Base-by-base conservation (phyloP, 2,797 vertebrate species). In the Natrix natrix region DNA sequence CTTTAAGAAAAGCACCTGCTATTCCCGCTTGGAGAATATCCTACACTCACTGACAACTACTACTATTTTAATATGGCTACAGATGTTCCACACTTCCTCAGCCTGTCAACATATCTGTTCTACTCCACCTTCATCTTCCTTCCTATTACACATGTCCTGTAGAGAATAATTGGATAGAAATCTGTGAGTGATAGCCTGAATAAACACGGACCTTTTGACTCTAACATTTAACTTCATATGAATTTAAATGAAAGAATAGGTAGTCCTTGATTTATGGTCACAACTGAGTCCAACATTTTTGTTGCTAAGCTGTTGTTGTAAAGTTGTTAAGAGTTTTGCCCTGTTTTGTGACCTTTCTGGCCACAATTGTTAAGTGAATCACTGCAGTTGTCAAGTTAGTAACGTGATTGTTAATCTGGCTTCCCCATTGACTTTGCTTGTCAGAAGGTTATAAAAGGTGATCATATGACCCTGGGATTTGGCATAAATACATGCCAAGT, bases 121-220 rank as follows among this genome's bases (percentile, higher is more conserved):
- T 61, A 63, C 93, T 89, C 90, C 93, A 66, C 93, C 93, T 93
- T 89, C 87, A 66, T 89, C 59, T 93, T 93, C 93, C 93, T 93
- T 93, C 93, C 93, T 93, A 86, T 93, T 89, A 93, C 93, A 93
- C 87, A 54, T 56, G 63, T 43, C 57, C 87, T 55, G 54, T 37
- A 5, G 93, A 66, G 87, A 91, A 93, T 91, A 89, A 89, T 86
- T 86, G 78, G 24, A 43, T 43, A 83, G 78, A 91, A 93, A 93
- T 91, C 61, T 93, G 63, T 89, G 69, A 16, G 59, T 57, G 87
- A 52, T 61, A 78, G 56, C 14, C 24, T 83, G 37, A 74, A 90
- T 55, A 93, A 87, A 83, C 37, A 89, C 1, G 22, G 87, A 89
- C 57, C n/a, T 66, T 89, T 61, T 88, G 24, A 89, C 32, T 28